Evolutionary conservation across 1,140 invertebrate species (phyloP), one percentile per base, ranked within the genome.

Genomic region (Bombus superbus): DNA sequence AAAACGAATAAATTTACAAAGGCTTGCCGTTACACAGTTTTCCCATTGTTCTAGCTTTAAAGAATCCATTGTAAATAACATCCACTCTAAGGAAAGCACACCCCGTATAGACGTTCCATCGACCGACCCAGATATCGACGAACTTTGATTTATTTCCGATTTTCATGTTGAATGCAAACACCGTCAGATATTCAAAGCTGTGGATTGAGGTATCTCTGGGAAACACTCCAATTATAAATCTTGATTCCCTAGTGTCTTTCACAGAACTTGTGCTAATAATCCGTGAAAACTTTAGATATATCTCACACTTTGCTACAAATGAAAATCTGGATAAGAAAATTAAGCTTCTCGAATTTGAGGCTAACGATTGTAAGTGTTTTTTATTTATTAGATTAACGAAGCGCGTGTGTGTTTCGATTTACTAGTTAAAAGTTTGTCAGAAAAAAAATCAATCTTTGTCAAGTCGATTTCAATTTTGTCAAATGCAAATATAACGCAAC

Each of bases 131-230:
- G 44, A 47, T 35, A 74, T 47, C 40, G 73, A 74, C n/a, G 6
- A 74, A 53, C 42, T 74, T 53, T 47, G 73, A 74, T 74, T 74
- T 47, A 74, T 74, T 68, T 47, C 42, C 22, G n/a, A 74, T 47
- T 47, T 53, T 35, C 44, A 42, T 53, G 22, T 10, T 22, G 44
- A 47, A 32, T 74, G 10, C 42, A 74, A 44, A 47, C 22, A n/a
- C 10, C 28, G n/a, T 47, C 18, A 6, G n/a, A 1, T 28, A n/a
- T 35, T 47, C 40, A 35, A 13, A 40, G 10, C 0, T 40, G 25
- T 28, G 22, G 68, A 35, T 47, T 35, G 11, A 35, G 13, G 0
- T 32, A 32, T 47, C 44, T 32, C 15, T 32, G 44, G 5, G 18
- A 44, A 73, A 73, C 71, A 32, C 40, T 73, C 44, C 22, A 74